Evolutionary conservation across 2,888 invertebrate genomes (phyloP), one percentile per base, ranked within the genome.

Genomic region (Linhomoeus sp.): DNA sequence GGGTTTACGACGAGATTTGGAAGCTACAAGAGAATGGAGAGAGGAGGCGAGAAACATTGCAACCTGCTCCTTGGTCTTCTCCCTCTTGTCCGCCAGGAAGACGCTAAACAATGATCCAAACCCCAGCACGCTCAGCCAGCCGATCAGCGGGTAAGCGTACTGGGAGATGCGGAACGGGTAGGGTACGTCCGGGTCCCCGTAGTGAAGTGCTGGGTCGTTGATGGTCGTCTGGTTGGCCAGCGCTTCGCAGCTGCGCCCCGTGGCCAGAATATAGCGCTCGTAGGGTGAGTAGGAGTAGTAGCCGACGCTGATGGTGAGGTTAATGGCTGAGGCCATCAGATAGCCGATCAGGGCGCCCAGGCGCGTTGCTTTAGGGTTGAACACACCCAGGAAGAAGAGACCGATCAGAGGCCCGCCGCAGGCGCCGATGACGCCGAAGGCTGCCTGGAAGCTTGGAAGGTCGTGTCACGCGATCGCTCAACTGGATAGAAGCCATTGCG

Each of bases 371-470:
- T 78, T 80, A 0, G 86, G 85, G 55, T 85, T 78, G 55, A 81
- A 78, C 76, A 87, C 84, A 47, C 87, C 87, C 23, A 87, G 70
- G 0, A 81, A 76, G 64, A 87, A 87, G 3, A 86, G 71, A 0
- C 86, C 87, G 23, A 87, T 69, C 0, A 83, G 79, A 0, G 87
- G 79, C 1, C 86, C 87, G 2, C 84, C 83, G 23, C 82, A 79
- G 73, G 86, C 79, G 1, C 86, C 86, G 62, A 85, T 83, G 59
- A 87, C 19, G 17, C 41, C 33, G 37, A 54, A 33, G 9, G 45
- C 38, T 17, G 47, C 35, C 50, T 50, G 29, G 3, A 20, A 24
- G 3, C 3, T 23, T 17, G 37, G 33, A 15, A 33, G 9, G 15
- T 12, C 9, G 33, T 9, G 33, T 33, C 9, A 9, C 33, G 33